Percentiles rank a stretch among this genome's conserved stretches.
phyloP scores from a whole-genome alignment of 2,888 invertebrate species.

The Lysandra bellargus region DNA sequence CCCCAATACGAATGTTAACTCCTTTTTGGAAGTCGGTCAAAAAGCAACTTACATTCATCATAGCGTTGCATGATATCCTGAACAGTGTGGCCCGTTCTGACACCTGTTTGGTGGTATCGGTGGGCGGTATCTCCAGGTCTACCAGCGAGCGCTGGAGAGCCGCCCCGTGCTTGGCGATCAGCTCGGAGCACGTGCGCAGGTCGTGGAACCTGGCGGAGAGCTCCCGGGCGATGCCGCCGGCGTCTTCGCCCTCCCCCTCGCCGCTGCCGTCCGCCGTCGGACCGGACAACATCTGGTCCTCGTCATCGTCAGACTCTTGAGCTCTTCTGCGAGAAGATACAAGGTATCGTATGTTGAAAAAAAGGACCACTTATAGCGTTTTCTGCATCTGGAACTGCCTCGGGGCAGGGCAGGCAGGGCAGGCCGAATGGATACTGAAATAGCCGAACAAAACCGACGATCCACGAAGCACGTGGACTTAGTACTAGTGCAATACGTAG shows the following conservation, averaged over 20 bases:
- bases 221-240: constrained; percentile 83
- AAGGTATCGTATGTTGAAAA: background rate
- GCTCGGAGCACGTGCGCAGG: constrained; percentile 93
- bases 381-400: too few species aligned
- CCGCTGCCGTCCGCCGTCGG: constrained; percentile 72
- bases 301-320: constrained; percentile 88
- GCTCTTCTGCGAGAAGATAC: constrained; percentile 69
- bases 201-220: constrained; percentile 89
- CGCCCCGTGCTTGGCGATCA: constrained; percentile 93
- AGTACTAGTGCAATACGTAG: too few species aligned
- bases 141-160: constrained; percentile 90
- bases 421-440: too few species aligned
- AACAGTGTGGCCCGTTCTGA: constrained; percentile 97
- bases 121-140: constrained; percentile 87
- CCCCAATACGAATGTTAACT: too few species aligned
- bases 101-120: constrained; percentile 91
- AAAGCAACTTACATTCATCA: constrained; percentile 88
- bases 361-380: background rate
- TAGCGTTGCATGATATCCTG: constrained; percentile 96
- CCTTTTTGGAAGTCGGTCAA: too few species aligned
- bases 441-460: too few species aligned
- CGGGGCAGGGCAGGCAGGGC: too few species aligned
- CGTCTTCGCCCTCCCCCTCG: constrained; percentile 79
- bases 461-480: too few species aligned
- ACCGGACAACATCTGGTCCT: constrained; percentile 82